phyloP scores from a whole-genome alignment of 1,140 invertebrate genomes.

The Frieseomelitta varia region DNA sequence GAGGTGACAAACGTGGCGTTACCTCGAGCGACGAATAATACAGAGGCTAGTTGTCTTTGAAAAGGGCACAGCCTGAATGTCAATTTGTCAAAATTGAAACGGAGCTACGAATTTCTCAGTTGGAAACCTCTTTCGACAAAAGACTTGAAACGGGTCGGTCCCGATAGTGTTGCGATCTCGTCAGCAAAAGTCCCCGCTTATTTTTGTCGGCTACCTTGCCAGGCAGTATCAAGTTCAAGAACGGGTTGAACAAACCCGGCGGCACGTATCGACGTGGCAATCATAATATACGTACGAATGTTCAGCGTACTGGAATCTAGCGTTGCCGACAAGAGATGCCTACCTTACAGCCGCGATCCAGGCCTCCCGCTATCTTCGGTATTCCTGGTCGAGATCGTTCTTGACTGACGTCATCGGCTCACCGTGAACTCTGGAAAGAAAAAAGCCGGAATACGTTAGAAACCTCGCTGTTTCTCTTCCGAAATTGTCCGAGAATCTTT shows the following conservation, averaged over 20 bases:
- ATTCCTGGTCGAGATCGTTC: slow-evolving; percentile 48
- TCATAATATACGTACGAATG: slow-evolving; percentile 77
- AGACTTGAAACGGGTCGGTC: neutral
- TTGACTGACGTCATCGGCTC: slow-evolving; percentile 33
- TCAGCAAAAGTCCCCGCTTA: slow-evolving; percentile 11
- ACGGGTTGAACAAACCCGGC: slow-evolving; percentile 65
- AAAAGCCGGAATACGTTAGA: neutral
- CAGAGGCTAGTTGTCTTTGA: neutral
- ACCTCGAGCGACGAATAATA: neutral
- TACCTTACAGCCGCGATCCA: slow-evolving; percentile 61
- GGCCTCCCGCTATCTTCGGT: slow-evolving; percentile 57
- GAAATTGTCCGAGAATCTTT: neutral
- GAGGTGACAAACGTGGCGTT: neutral
- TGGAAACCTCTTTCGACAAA: too few species aligned
- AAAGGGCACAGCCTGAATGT: neutral
- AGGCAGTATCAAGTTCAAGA: slow-evolving; percentile 69
- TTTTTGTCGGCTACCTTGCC: slow-evolving; percentile 59
- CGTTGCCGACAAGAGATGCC: slow-evolving; percentile 72
- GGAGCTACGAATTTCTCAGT: neutral
- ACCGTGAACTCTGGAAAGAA: neutral
- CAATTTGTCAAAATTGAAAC: neutral
- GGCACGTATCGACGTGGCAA: slow-evolving; percentile 74
- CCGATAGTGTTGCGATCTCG: too few species aligned
- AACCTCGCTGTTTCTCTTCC: neutral
- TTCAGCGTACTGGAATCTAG: slow-evolving; percentile 75